Evolutionary conservation across 2,797 vertebrate species (phyloP).

Genomic region (Takifugu rubripes): DNA sequence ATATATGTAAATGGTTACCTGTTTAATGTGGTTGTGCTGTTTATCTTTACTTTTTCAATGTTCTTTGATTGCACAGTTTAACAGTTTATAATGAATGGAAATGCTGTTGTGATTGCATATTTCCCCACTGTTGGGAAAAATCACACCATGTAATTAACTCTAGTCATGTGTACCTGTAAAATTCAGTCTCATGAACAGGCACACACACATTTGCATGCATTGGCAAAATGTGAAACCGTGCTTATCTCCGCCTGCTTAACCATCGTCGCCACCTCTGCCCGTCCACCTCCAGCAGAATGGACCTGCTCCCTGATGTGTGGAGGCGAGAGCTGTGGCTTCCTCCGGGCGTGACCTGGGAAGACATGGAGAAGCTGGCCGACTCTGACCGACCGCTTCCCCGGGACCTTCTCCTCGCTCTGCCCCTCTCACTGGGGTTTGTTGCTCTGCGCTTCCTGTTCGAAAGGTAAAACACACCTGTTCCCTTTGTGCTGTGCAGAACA

Average conservation of each 20-base stretch:
- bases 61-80: no score
- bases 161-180: neutral
- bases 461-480: constrained; percentile 66
- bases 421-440: constrained; percentile 78
- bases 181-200: neutral
- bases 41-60: no score
- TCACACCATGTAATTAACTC: neutral
- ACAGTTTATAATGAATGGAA: no score
- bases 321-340: constrained; percentile 85
- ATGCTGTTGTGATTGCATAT: no score
- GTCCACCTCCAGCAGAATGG: constrained; percentile 69
- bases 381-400: constrained; percentile 69
- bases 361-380: constrained; percentile 79
- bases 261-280: neutral
- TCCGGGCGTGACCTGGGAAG: constrained; percentile 83
- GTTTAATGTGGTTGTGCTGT: no score
- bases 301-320: constrained; percentile 78
- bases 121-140: neutral
- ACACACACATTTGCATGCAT: constrained; percentile 5
- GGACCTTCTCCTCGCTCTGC: constrained; percentile 78
- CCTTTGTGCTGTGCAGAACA: neutral
- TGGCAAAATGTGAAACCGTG: neutral
- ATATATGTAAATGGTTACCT: no score
- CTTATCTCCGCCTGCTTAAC: neutral
- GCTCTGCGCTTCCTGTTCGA: constrained; percentile 77